Base-by-base conservation (phyloP, 92 coral and sea anemone species). In the Palythoa grandiflora region DNA sequence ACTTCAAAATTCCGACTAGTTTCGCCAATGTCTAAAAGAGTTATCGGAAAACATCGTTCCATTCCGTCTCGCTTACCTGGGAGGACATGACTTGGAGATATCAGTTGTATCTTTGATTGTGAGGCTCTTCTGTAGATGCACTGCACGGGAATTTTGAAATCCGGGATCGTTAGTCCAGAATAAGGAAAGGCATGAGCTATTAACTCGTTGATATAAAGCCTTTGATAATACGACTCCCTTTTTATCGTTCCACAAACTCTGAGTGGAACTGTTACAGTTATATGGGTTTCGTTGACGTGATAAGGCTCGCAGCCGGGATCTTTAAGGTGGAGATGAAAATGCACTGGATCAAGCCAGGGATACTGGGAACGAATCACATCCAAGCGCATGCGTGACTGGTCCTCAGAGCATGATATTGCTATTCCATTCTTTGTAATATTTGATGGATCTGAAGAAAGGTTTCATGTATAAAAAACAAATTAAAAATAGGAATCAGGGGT, bases 341-440 rank as follows among this genome's bases (percentile, higher is more conserved):
- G 48, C 3, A 11, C 20, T 40, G 60, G 86, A 38, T 59, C 65
- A 15, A 81, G 44, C 86, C 86, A 81, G 55, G 86, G 60, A 17
- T 81, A 81, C 9, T 81, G 75, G 74, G 74, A 81, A 19, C 75
- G 75, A 20, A 47, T 47, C 44, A 81, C 40, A 81, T 10, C 61
- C 7, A 81, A 8, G 36, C 86, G 86, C 75, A 81, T 47, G 57
- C 47, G 63, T 51, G 75, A 66, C 19, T 81, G 75, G 54, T 66
- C 86, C 13, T 66, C 61, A 59, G 54, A 81, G 21, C 86, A 81
- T 2, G 20, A 21, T 15, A 50, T 63, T 15, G 19, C 17, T 48
- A 81, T 47, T 66, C 86, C 86, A 20, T 81, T 71, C 10, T 37
- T 66, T 50, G 86, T 65, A 81, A 38, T 66, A 63, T 81, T 81